Conservation (phyloP, 1,140 invertebrate species). For the Gonatopus flavifemur region DNA sequence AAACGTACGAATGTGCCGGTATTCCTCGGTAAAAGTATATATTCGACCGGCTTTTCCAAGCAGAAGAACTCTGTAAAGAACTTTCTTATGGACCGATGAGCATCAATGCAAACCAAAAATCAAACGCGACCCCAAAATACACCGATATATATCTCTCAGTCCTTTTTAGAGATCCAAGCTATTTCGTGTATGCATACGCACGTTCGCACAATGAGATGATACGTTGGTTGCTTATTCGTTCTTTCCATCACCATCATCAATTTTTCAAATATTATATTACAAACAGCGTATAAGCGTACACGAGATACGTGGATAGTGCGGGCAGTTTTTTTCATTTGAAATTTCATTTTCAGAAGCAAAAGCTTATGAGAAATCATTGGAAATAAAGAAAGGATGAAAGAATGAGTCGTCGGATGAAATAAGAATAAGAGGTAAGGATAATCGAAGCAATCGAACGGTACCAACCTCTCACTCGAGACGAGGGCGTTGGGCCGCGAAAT, state of each 20-base stretch:
- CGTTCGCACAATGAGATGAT: neutral
- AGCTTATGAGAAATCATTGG: too few relatives aligned
- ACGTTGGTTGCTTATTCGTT: too few relatives aligned
- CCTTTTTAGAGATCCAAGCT: neutral
- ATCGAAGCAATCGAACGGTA: constrained; percentile 51
- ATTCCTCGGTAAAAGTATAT: constrained; percentile 19
- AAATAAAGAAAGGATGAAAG: constrained; percentile 6
- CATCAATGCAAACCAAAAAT: constrained; percentile 54
- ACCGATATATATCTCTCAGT: neutral
- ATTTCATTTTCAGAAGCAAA: too few relatives aligned
- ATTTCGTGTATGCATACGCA: neutral
- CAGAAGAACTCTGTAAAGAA: constrained; percentile 53
- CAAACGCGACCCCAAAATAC: constrained; percentile 31
- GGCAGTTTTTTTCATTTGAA: too few relatives aligned
- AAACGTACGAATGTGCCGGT: too few relatives aligned
- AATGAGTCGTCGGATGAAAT: constrained; percentile 33
- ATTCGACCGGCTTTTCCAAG: constrained; percentile 41
- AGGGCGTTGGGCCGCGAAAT: constrained; percentile 52
- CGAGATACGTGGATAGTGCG: too few relatives aligned
- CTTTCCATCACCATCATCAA: too few relatives aligned
- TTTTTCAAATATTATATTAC: too few relatives aligned
- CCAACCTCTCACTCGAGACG: constrained; percentile 41
- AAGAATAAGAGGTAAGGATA: constrained; percentile 50
- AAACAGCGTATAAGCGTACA: too few relatives aligned
- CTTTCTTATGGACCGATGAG: constrained; percentile 40